Evolutionary conservation across 2,113 vertebrate species (phyloP), one percentile per base, ranked within the genome.

Genomic region (Lathamus discolor): DNA sequence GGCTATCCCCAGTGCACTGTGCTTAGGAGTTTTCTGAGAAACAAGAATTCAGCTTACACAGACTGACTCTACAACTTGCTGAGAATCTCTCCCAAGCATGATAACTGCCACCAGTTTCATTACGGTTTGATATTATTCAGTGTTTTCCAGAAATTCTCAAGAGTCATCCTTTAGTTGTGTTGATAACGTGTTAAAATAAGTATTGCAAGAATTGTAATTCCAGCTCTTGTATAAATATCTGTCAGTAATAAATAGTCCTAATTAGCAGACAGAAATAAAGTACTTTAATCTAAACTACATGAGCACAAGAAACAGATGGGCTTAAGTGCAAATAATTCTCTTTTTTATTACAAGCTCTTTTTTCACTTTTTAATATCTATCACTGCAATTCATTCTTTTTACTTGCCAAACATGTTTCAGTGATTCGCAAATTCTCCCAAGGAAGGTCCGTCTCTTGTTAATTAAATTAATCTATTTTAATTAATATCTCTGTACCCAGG

Each of bases 241-340:
- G 62, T 72, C 80, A 66, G 73, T 93, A 94, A 89, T 92, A 96
- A 97, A 91, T 92, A 93, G 70, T 92, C 66, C 62, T 84, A 91
- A 96, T 97, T 94, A 93, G 93, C 44, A 89, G 81, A 70, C 49
- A 66, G 76, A 91, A 96, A 92, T 82, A 85, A 93, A 96, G 61
- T 82, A 87, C 55, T 95, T 96, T 81, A 92, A 91, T 91, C 48
- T 91, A 86, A 92, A 86, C 68, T 94, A 59, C 48, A 62, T 4
- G 29, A 95, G 62, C n/a, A 44, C 35, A 75, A 94, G 83, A 88
- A 97, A 89, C 85, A 96, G 92, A 88, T 88, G 90, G 92, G 72
- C 14, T 81, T 83, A 70, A 91, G 67, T 66, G 68, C 70, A 94
- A 94, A 95, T 94, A 92, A 90, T 95, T 89, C 44, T 82, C 37